Base-by-base conservation (phyloP, 2,888 invertebrate species). In the Rambutsinella grinnellia region DNA sequence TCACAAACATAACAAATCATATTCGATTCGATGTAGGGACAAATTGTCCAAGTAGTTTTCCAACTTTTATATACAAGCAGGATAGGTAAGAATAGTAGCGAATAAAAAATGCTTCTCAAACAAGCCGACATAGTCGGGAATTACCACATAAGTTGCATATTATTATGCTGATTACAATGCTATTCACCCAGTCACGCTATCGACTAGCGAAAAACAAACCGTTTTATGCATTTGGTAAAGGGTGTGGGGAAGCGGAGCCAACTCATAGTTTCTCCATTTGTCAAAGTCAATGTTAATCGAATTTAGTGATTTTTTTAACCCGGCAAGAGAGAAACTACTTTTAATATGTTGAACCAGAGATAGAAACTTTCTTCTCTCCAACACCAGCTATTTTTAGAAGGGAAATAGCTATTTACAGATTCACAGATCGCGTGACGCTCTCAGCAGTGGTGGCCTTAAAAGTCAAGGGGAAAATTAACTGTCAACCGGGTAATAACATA, bases 1-100 rank as follows among this genome's bases (percentile, higher is more conserved):
- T 74, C 61, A 66, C 56, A 69, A 70, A 76, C 69, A n/a, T n/a
- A 76, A 76, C 75, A 78, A 67, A 80, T 76, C 72, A 76, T 72
- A 75, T 70, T 70, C 60, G 49, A 10, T 53, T 63, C 26, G 60
- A 63, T 36, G 47, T 47, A 70, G n/a, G n/a, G 76, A 76, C 76
- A 76, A 76, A 76, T 76, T 66, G 54, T 53, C 57, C 54, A 56
- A 36, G 36, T 36, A 13, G 56, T 70, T 70, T 65, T 46, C 36
- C 46, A 28, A 57, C 19, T 10, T n/a, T 19, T 44, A 36, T 58
- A n/a, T 2, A 72, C 66, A n/a, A n/a, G n/a, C n/a, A n/a, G n/a
- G n/a, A n/a, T n/a, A n/a, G n/a, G n/a, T n/a, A n/a, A n/a, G n/a
- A n/a, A n/a, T n/a, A 36, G 66, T 66, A 72, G 72, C 66, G 36